Percentiles rank a stretch among this genome's conserved stretches.
Evolutionary conservation across 1,140 invertebrate genomes (phyloP).

Genomic region (Patella vulgata): DNA sequence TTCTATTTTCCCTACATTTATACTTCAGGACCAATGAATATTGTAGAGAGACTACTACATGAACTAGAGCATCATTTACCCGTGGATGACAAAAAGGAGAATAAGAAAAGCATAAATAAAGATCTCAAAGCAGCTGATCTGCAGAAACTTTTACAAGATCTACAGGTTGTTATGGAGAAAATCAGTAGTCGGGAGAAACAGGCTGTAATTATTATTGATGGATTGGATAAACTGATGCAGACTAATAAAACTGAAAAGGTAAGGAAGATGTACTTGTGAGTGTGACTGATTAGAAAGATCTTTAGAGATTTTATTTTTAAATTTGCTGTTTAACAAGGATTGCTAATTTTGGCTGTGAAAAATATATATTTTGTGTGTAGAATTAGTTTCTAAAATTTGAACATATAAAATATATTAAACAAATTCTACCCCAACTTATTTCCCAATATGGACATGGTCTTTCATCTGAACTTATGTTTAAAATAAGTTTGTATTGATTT

Average conservation of each 20-base stretch:
- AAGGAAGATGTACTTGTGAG: neutral
- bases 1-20: too few species aligned
- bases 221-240: conserved; percentile 27
- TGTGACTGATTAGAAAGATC: neutral
- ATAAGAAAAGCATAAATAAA: neutral
- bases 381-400: too few species aligned
- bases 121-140: neutral
- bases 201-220: conserved; percentile 33
- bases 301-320: too few species aligned
- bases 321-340: too few species aligned
- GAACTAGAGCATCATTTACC: conserved; percentile 13
- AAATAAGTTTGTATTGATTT: too few species aligned
- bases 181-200: conserved; percentile 7
- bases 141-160: conserved; percentile 3
- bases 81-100: neutral
- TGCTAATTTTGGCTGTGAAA: too few species aligned
- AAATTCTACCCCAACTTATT: too few species aligned
- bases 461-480: too few species aligned
- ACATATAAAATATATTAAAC: too few species aligned
- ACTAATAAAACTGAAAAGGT: conserved; percentile 31
- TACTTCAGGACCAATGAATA: neutral
- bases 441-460: too few species aligned
- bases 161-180: conserved; percentile 13
- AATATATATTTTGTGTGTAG: too few species aligned
- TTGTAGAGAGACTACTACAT: conserved; percentile 8